These are phyloP conservation scores for Lindbergichthys nudifrons DNA, from an alignment of 2,797 vertebrate genomes.

Conservation along the genomic window DNA sequence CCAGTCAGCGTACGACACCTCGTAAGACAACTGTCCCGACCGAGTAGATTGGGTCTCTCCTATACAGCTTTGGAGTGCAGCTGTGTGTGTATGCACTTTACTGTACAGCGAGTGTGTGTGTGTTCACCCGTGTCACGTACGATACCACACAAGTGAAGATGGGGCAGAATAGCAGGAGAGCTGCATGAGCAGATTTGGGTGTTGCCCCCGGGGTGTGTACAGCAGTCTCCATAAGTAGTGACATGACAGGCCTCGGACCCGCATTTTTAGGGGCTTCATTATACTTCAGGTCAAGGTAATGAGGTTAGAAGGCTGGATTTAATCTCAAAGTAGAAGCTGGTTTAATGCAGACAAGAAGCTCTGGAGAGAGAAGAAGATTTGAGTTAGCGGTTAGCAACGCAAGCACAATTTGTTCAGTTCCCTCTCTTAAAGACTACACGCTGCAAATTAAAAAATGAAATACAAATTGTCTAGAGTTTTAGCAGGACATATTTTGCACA, in stretches of 20 bases:
- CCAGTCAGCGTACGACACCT: slow-evolving; percentile 80
- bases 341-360: slow-evolving; percentile 15
- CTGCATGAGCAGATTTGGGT: slow-evolving; percentile 82
- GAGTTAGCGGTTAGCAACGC: neutral
- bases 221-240: slow-evolving; percentile 57
- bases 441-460: too few species aligned
- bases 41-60: slow-evolving; percentile 72
- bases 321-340: slow-evolving; percentile 3
- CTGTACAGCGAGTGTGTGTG: slow-evolving; percentile 23
- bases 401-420: neutral
- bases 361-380: neutral
- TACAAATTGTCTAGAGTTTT: neutral
- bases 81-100: slow-evolving; percentile 39
- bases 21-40: slow-evolving; percentile 76
- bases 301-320: slow-evolving; percentile 47
- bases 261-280: slow-evolving; percentile 52
- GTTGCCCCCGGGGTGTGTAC: slow-evolving; percentile 68
- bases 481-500: slow-evolving; percentile 7
- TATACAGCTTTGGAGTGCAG: slow-evolving; percentile 39
- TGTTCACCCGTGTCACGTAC: slow-evolving; percentile 68
- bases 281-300: slow-evolving; percentile 66
- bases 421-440: neutral
- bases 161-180: slow-evolving; percentile 78
- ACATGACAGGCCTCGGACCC: slow-evolving; percentile 70
- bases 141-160: slow-evolving; percentile 75